A percentile compares a stretch with the other conserved stretches of the same genome.
phyloP scores from a whole-genome alignment of 2,113 vertebrate genomes.

The Mesocricetus auratus region DNA sequence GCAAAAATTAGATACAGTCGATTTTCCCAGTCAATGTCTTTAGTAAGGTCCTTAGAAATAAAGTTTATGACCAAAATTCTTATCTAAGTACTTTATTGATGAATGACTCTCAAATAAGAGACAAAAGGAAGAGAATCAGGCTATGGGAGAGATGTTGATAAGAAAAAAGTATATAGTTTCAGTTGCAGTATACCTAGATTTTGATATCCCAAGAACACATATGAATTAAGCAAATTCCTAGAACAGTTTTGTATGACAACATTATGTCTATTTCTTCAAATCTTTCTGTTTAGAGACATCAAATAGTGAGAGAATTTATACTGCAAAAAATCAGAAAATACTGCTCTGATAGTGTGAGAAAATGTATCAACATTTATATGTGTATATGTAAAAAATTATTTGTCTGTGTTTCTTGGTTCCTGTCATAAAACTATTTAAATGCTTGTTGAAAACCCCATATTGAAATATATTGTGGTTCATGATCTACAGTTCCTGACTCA shows the following conservation, averaged over 20 bases:
- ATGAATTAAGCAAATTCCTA: not conserved
- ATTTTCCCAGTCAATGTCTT: not conserved
- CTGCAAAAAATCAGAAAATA: conserved; percentile 8
- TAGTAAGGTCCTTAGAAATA: not conserved
- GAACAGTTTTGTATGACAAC: not conserved
- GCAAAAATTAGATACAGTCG: not conserved
- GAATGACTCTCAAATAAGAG: not conserved
- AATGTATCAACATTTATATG: not conserved
- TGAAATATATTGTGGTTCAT: not conserved
- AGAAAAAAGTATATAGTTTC: conserved; percentile 20
- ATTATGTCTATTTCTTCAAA: not conserved
- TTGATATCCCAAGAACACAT: not conserved
- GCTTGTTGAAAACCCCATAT: not conserved
- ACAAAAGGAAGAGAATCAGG: not conserved
- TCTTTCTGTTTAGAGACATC: not conserved
- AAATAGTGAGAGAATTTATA: not conserved
- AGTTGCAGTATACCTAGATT: not conserved
- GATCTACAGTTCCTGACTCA: not conserved
- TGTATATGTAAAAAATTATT: not conserved
- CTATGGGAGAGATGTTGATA: not conserved
- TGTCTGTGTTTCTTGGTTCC: not conserved
- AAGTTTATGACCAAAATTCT: not conserved
- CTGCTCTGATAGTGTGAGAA: not conserved
- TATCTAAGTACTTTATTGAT: not conserved
- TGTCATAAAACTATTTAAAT: not conserved